phyloP scores from a whole-genome alignment of 2,888 invertebrate species.

The Scaptomyza parva region DNA sequence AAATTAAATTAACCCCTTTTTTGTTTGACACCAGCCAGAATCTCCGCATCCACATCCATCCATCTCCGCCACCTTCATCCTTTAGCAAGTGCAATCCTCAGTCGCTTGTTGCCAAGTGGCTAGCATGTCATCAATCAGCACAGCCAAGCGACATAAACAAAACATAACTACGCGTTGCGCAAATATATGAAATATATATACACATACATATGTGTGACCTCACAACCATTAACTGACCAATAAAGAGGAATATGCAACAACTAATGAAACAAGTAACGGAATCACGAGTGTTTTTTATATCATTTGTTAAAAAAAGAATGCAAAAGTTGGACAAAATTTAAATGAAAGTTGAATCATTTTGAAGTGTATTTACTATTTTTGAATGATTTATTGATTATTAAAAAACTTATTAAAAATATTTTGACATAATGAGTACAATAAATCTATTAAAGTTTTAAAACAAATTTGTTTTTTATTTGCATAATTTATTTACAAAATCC shows the following conservation, averaged over 20 bases:
- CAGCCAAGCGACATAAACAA: constrained; percentile 47
- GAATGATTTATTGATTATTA: no score
- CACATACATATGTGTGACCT: constrained; percentile 44
- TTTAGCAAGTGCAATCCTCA: constrained; percentile 47
- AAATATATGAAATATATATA: constrained; percentile 57
- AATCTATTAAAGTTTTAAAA: no score
- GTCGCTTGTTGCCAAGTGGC: constrained; percentile 59
- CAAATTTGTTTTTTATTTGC: no score
- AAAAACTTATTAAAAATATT: no score
- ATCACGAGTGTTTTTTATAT: no score
- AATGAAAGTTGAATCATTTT: no score
- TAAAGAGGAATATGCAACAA: not conserved
- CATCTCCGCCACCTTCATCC: constrained; percentile 20
- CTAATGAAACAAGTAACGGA: not conserved
- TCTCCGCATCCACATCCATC: not conserved
- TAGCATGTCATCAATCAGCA: constrained; percentile 71
- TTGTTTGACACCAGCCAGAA: constrained; percentile 43
- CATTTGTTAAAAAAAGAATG: no score
- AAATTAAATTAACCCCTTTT: constrained; percentile 83
- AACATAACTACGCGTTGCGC: constrained; percentile 60
- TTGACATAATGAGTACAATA: no score
- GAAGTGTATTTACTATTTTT: no score
- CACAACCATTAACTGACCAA: constrained; percentile 11
- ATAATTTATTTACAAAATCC: not conserved
- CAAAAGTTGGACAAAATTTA: no score